phyloP scores from a whole-genome alignment of 2,888 invertebrate genomes.

The Leucophora obtusa region DNA sequence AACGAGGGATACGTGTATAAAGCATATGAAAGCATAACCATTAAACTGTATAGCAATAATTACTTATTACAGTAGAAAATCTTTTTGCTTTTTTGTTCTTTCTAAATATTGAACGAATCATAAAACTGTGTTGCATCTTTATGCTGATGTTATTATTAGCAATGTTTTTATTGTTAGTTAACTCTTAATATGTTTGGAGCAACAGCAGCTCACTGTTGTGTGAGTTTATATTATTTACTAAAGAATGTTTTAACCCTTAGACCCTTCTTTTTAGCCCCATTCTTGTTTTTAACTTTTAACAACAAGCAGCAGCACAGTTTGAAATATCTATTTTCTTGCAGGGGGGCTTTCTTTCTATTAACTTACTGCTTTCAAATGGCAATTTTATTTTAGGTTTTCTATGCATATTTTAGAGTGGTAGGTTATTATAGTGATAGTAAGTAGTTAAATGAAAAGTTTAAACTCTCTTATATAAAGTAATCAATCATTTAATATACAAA shows the following conservation, averaged over 20 bases:
- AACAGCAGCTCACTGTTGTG: slow-evolving; percentile 5
- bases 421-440: not conserved
- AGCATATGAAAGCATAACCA: slow-evolving; percentile 1
- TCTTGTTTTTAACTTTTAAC: not conserved
- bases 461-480: not conserved
- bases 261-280: slow-evolving; percentile 1
- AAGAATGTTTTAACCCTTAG: slow-evolving; percentile 23
- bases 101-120: slow-evolving; percentile 48
- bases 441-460: not conserved
- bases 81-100: not conserved
- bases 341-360: slow-evolving; percentile 10
- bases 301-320: slow-evolving; percentile 29
- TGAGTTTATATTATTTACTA: slow-evolving; percentile 17
- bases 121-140: slow-evolving; percentile 27
- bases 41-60: slow-evolving; percentile 46
- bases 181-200: not conserved
- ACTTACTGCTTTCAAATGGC: not conserved
- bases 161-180: not conserved
- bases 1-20: not conserved
- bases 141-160: not conserved
- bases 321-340: slow-evolving; percentile 17
- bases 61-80: slow-evolving; percentile 17
- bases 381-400: not conserved
- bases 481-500: not conserved
- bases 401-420: not conserved